These are phyloP conservation scores for Eospalax fontanierii DNA, from an alignment of 2,797 vertebrate species.

Conservation along the genomic window DNA sequence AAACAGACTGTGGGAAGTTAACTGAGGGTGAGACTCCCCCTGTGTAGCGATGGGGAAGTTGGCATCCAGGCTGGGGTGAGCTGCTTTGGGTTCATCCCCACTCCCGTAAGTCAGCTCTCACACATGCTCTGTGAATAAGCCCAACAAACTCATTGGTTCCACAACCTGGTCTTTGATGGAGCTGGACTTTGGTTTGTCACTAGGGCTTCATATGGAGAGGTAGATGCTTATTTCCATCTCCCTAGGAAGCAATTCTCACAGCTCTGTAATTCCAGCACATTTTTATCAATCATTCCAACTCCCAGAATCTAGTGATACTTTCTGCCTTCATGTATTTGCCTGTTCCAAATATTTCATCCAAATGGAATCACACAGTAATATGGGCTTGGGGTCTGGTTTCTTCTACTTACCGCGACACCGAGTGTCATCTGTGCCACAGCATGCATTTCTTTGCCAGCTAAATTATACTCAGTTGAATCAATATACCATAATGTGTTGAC, in stretches of 20 bases:
- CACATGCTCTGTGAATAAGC: neutral
- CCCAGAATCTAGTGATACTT: neutral
- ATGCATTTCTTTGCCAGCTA: neutral
- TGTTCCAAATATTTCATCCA: neutral
- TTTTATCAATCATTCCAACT: neutral
- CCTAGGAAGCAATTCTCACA: no score
- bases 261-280: neutral
- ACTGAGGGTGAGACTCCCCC: neutral
- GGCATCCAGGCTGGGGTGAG: neutral
- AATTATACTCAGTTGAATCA: neutral
- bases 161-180: neutral
- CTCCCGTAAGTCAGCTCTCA: neutral
- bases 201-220: no score
- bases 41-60: neutral
- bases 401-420: neutral
- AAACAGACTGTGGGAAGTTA: neutral
- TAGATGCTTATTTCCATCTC: no score
- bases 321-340: neutral
- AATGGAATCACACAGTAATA: no score
- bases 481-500: neutral
- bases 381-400: no score
- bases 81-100: neutral
- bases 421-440: neutral
- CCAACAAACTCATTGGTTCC: neutral
- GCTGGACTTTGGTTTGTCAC: no score